phyloP scores from a whole-genome alignment of 1,140 invertebrate species.

The Zaprionus lachaisei region DNA sequence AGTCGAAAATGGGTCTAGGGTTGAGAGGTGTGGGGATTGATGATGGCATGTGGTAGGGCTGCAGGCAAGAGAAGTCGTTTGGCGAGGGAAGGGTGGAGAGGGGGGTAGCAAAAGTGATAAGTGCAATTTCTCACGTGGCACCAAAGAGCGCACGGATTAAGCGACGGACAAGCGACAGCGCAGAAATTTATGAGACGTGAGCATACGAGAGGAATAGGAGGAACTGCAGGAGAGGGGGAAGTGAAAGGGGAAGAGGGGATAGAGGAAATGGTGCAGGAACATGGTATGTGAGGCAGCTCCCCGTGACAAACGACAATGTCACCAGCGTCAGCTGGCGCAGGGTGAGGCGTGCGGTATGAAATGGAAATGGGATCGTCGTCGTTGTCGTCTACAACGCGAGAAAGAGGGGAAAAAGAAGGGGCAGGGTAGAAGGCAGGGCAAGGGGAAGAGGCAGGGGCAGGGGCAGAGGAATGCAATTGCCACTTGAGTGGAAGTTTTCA shows the following conservation, averaged over 20 bases:
- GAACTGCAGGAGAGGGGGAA: background rate
- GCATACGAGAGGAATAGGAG: background rate
- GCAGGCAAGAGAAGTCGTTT: background rate
- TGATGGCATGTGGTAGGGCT: background rate
- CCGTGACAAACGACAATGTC: conserved; percentile 63
- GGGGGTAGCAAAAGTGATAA: conserved; percentile 50
- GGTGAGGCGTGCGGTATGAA: conserved; percentile 29
- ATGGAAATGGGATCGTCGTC: conserved; percentile 44
- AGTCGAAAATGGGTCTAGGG: background rate
- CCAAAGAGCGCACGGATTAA: conserved; percentile 65
- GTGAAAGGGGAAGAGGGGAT: background rate
- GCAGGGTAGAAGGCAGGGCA: background rate
- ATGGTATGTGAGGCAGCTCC: conserved; percentile 32
- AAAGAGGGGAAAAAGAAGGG: background rate
- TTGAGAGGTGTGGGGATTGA: background rate
- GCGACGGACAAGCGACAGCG: conserved; percentile 64
- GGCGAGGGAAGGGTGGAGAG: too few species aligned
- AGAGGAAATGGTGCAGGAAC: conserved; percentile 22
- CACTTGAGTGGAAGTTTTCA: conserved; percentile 47
- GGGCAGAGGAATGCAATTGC: conserved; percentile 30
- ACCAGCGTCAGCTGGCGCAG: conserved; percentile 58
- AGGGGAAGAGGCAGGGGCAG: background rate
- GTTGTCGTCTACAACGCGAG: background rate
- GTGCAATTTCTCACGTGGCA: conserved; percentile 75
- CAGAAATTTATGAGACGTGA: conserved; percentile 77